Evolutionary conservation across 2,113 vertebrate species (phyloP).

Genomic region (Grammatotria lemairii): DNA sequence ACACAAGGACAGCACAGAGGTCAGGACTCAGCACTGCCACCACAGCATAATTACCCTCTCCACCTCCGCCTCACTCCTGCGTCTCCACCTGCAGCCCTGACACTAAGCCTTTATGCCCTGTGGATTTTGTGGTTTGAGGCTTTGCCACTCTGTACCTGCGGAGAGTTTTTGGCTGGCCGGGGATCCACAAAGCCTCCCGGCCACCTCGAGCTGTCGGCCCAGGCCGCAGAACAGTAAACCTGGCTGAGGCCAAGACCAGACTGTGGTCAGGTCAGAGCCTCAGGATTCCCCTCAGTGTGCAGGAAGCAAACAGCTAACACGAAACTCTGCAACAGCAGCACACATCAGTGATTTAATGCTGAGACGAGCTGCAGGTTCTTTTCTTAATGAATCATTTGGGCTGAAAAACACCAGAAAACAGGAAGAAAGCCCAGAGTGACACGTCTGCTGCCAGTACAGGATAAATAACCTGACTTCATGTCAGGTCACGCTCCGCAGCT

Average conservation of each 20-base stretch:
- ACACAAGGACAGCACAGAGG: background rate
- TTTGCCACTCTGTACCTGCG: constrained; percentile 22
- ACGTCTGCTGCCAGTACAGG: background rate
- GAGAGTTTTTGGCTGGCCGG: constrained; percentile 37
- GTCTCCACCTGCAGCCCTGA: constrained; percentile 5
- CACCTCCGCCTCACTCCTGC: background rate
- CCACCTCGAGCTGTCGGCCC: constrained; percentile 14
- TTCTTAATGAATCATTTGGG: background rate
- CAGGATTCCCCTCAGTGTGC: background rate
- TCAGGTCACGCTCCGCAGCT: background rate
- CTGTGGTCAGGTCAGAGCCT: constrained; percentile 37
- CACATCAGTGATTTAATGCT: background rate
- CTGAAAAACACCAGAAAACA: background rate
- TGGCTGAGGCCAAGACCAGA: constrained; percentile 52
- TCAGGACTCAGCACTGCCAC: background rate
- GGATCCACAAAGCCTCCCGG: constrained; percentile 15
- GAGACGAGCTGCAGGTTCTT: background rate
- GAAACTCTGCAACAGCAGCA: background rate
- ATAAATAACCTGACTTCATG: background rate
- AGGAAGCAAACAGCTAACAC: background rate
- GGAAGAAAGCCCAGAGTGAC: background rate
- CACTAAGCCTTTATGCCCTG: constrained; percentile 48
- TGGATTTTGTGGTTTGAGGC: constrained; percentile 55
- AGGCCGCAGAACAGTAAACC: constrained; percentile 47
- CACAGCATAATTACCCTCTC: background rate